Base-by-base conservation (phyloP, 2,797 vertebrate genomes). In the Dryobates pubescens region DNA sequence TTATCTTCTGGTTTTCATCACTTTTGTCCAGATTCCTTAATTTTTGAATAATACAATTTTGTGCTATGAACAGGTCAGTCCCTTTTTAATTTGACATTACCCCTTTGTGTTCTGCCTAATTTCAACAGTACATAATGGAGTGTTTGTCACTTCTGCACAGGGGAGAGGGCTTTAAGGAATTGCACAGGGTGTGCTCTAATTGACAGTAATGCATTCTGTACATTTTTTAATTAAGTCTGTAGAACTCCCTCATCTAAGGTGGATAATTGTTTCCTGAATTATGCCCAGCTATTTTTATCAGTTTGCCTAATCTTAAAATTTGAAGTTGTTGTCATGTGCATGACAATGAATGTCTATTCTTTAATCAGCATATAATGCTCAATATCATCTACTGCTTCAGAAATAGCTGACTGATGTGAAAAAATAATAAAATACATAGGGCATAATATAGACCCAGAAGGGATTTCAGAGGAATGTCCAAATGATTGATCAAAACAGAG, bases 191-290 rank as follows among this genome's bases (percentile, higher is more conserved):
- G 54, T 88, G 61, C 84, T 89, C 22, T 94, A 96, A 96, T 90
- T 92, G 95, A 89, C 95, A 96, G 82, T 93, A 90, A 94, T 92
- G 41, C 84, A 84, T 92, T 95, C 86, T 84, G 90, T 92, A 87
- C 61, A 36, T 86, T 93, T 94, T 94, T 88, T 81, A 95, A 96
- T 95, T 94, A 94, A 94, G 92, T 88, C 86, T 94, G 88, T 79
- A 92, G 67, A 92, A 95, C 79, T 95, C 70, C 93, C 86, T 92
- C 76, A 78, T 76, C 76, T 93, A 68, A 88, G 84, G 71, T 94
- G 84, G 86, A 88, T 95, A 94, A 94, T 80, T 94, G 68, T 95
- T 93, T 95, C 76, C 70, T 94, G 78, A 95, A 82, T 94, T 90
- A 85, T 65, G 36, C 54, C 61, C 58, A 92, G 93, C 92, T 92